Percentiles rank a stretch among this genome's conserved stretches.
Evolutionary conservation across 2,797 vertebrate genomes (phyloP).

Genomic region (Fratercula arctica): DNA sequence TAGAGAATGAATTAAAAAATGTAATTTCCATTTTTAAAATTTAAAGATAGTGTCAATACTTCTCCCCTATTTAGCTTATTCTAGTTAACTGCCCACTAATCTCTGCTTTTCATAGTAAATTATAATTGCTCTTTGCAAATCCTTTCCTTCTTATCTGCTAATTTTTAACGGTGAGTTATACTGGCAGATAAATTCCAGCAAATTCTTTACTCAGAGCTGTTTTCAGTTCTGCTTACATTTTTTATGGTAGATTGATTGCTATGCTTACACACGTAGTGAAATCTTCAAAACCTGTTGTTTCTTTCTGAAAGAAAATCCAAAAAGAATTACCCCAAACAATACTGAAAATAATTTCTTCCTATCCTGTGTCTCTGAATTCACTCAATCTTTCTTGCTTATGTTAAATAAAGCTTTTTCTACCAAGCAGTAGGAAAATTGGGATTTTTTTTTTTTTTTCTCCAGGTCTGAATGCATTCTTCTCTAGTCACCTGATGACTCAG

Average conservation of each 20-base stretch:
- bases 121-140: conserved; percentile 18
- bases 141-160: background rate
- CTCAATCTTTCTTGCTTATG: background rate
- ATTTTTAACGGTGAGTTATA: conserved; percentile 1
- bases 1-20: background rate
- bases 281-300: background rate
- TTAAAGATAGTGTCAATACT: background rate
- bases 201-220: background rate
- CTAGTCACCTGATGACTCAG: background rate
- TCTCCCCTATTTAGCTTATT: background rate
- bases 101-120: background rate
- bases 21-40: background rate
- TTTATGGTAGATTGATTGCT: background rate
- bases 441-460: background rate
- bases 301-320: background rate
- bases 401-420: background rate
- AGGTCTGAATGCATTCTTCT: background rate
- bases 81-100: background rate
- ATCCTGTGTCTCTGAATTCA: background rate
- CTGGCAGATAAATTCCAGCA: background rate
- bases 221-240: background rate
- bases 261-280: background rate
- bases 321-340: background rate
- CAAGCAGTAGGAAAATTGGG: background rate
- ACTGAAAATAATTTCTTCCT: background rate